These are phyloP conservation scores for Teleopsis dalmanni DNA, from an alignment of 1,140 invertebrate genomes.

Conservation along the genomic window DNA sequence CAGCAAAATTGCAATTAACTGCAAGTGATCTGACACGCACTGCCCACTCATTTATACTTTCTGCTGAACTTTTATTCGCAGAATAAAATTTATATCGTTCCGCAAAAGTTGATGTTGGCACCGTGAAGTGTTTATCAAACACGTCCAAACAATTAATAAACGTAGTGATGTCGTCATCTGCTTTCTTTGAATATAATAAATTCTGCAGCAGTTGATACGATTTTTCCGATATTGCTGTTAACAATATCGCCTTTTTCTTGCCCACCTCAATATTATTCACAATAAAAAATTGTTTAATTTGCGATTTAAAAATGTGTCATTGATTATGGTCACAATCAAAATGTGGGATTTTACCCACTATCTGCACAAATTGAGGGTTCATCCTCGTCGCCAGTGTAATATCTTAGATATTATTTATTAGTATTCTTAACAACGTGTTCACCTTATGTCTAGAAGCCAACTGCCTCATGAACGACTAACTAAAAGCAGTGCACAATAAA, in stretches of 20 bases:
- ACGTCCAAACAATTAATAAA: neutral
- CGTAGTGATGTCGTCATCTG: neutral
- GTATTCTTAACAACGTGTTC: no score
- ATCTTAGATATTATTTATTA: no score
- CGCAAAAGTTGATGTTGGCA: conserved; percentile 1
- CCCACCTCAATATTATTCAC: neutral
- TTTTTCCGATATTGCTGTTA: conserved; percentile 2
- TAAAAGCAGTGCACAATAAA: no score
- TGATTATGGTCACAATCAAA: no score
- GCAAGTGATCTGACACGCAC: conserved; percentile 17
- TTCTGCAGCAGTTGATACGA: conserved; percentile 4
- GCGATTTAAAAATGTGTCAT: neutral
- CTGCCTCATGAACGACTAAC: no score
- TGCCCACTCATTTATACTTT: conserved; percentile 19
- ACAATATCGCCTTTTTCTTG: conserved; percentile 11
- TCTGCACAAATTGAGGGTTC: no score
- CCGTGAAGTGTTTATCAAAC: neutral
- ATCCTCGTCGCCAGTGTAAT: no score
- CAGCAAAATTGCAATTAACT: conserved; percentile 18
- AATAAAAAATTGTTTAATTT: conserved; percentile 9
- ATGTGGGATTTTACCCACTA: no score
- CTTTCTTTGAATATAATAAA: conserved; percentile 4
- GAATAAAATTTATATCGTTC: conserved; percentile 9
- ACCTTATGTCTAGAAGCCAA: no score
- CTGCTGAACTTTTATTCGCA: neutral